Evolutionary conservation across 2,113 vertebrate genomes (phyloP).

Genomic region (Eudyptes chrysolophus): DNA sequence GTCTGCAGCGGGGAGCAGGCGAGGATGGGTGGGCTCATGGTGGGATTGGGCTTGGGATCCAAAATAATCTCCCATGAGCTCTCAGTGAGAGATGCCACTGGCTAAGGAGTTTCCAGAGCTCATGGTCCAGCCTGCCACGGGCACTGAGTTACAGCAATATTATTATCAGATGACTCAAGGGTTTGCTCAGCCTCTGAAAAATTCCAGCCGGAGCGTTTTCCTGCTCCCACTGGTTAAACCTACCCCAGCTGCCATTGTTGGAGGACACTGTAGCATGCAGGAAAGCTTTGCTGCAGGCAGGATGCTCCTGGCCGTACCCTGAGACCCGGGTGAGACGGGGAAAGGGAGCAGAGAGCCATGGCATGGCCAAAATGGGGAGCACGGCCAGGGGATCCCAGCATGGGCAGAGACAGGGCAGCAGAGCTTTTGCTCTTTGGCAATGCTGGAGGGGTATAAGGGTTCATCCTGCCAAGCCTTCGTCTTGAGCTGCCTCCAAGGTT

Average conservation of each 20-base stretch:
- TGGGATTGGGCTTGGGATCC: not conserved
- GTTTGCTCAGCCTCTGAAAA: not conserved
- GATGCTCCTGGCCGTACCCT: not conserved
- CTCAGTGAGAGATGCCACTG: not conserved
- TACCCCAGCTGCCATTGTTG: not conserved
- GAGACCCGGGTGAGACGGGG: accelerated
- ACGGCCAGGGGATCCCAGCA: accelerated
- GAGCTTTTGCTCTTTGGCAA: not conserved
- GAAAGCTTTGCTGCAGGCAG: not conserved
- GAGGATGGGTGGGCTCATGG: not conserved
- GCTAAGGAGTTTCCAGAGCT: not conserved
- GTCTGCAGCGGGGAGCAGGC: not conserved
- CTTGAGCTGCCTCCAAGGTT: not conserved
- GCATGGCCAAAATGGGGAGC: not conserved
- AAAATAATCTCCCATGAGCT: not conserved
- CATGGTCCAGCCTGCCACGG: not conserved
- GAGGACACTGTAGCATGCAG: not conserved
- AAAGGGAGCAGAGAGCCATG: not conserved
- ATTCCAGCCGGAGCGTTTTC: not conserved
- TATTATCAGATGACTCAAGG: not conserved
- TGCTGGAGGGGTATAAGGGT: not conserved
- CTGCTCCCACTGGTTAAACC: not conserved
- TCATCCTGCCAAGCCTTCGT: not conserved
- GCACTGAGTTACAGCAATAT: not conserved
- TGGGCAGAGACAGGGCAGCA: not conserved